A percentile compares a stretch with the other conserved stretches of the same genome.
phyloP scores from a whole-genome alignment of 2,888 invertebrate species.

The Aquatica leii region DNA sequence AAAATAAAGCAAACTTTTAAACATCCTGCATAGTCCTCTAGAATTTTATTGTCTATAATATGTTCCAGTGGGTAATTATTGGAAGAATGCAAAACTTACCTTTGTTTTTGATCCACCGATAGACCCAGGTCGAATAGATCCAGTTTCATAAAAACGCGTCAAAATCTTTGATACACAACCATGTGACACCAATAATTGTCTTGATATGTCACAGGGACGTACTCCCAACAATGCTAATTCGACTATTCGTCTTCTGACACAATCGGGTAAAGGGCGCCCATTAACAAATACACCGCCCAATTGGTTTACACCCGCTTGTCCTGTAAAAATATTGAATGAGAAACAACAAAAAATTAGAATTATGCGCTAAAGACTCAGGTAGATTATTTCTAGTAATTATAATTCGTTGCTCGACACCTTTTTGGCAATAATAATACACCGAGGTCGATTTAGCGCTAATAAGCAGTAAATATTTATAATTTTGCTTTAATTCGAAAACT shows the following conservation, averaged over 20 bases:
- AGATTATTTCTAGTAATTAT: neutral
- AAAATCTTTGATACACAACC: constrained; percentile 98
- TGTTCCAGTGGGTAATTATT: no score
- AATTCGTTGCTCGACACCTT: constrained; percentile 8
- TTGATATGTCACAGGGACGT: constrained; percentile 94
- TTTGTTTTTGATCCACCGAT: constrained; percentile 96
- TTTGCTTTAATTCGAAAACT: constrained; percentile 22
- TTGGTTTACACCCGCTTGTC: constrained; percentile 97
- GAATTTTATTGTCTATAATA: no score
- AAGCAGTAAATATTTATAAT: constrained; percentile 15
- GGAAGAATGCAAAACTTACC: no score
- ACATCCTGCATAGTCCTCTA: no score
- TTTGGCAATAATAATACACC: neutral
- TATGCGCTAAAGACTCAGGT: neutral
- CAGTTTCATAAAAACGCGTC: constrained; percentile 96
- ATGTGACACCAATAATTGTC: constrained; percentile 93
- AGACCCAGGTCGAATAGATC: constrained; percentile 93
- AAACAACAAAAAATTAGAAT: neutral
- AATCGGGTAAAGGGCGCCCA: constrained; percentile 95
- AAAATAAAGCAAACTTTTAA: no score
- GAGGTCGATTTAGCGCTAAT: constrained; percentile 6
- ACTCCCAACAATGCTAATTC: constrained; percentile 95
- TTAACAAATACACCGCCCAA: constrained; percentile 97
- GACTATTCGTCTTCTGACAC: constrained; percentile 91
- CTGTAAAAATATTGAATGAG: constrained; percentile 62